phyloP scores from a whole-genome alignment of 2,113 vertebrate genomes.

The Acrocephalus kingi region DNA sequence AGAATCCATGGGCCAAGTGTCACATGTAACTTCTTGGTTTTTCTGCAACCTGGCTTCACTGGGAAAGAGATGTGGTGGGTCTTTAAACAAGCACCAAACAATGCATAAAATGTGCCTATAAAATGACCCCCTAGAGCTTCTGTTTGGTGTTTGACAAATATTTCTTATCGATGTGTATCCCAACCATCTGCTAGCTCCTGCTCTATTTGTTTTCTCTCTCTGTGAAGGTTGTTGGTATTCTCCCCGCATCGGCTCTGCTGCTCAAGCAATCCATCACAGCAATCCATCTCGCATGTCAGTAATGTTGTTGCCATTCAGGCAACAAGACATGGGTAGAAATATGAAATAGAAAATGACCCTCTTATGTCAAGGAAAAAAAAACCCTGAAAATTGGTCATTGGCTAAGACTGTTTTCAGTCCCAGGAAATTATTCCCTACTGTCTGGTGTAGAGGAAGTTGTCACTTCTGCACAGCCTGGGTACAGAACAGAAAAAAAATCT shows the following conservation, averaged over 20 bases:
- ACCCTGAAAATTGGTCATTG: neutral
- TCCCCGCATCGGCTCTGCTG: neutral
- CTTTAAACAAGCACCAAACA: neutral
- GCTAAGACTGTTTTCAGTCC: neutral
- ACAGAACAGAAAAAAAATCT: neutral
- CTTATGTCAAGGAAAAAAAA: neutral
- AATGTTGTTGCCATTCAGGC: neutral
- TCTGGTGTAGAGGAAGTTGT: slow-evolving; percentile 25
- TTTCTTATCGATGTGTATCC: neutral
- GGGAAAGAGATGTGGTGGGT: neutral
- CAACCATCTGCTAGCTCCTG: neutral
- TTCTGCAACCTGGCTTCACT: neutral
- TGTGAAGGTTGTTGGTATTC: neutral
- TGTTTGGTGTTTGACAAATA: neutral
- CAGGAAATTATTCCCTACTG: neutral
- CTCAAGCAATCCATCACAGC: neutral
- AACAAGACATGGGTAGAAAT: neutral
- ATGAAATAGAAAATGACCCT: neutral
- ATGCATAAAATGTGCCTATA: neutral
- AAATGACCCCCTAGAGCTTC: neutral
- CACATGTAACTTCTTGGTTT: neutral
- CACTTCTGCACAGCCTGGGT: neutral
- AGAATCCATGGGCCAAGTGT: neutral
- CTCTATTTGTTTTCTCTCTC: neutral
- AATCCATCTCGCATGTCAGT: neutral